phyloP scores from a whole-genome alignment of 1,140 invertebrate genomes.

The Meloidogyne exigua region DNA sequence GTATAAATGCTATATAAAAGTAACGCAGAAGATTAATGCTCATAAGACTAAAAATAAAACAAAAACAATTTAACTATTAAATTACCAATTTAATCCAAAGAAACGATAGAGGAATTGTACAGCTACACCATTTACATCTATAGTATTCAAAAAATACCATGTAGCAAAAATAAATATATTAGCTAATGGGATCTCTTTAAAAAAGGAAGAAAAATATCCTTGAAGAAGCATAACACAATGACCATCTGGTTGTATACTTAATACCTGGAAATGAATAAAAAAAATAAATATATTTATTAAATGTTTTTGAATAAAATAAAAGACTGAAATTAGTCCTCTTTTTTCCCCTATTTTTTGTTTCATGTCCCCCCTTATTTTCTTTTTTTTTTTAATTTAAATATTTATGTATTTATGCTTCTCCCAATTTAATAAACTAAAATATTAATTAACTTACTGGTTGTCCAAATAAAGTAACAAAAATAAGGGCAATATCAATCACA shows the following conservation, averaged over 20 bases:
- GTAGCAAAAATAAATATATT: background rate
- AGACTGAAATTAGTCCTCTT: too few relatives aligned
- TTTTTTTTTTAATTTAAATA: too few relatives aligned
- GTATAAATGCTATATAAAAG: background rate
- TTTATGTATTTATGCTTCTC: too few relatives aligned
- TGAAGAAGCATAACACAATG: background rate
- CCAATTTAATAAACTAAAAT: too few relatives aligned
- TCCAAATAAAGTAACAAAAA: background rate
- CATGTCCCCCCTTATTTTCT: too few relatives aligned
- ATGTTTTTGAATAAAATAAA: too few relatives aligned
- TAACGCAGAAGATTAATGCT: background rate
- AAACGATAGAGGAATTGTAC: background rate
- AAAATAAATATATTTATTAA: too few relatives aligned
- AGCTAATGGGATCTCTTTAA: background rate
- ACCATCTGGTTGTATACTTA: background rate
- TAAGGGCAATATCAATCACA: constrained; percentile 6
- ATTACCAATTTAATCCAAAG: background rate
- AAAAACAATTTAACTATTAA: background rate
- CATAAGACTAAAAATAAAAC: background rate
- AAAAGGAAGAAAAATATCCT: background rate
- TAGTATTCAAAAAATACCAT: background rate
- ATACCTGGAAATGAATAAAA: background rate
- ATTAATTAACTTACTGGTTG: constrained; percentile 14
- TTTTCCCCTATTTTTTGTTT: too few relatives aligned
- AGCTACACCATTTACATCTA: constrained; percentile 4